Evolutionary conservation across 35 echinoderm and acorn worm genomes (phyloP).

Genomic region (Holothuria glaberrima): DNA sequence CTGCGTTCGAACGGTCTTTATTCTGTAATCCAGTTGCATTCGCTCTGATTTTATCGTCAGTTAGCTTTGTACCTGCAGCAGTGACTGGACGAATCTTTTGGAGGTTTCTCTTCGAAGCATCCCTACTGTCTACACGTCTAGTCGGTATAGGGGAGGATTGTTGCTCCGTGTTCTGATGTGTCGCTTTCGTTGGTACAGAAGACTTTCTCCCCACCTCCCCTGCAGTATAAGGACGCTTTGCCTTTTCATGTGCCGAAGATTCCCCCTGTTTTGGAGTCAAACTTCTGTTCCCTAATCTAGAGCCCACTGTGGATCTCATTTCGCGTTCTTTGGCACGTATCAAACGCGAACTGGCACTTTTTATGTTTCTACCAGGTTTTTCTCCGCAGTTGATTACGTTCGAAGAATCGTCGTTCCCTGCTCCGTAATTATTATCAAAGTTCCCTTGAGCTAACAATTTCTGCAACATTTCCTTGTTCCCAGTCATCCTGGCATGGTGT

Average conservation of each 20-base stretch:
- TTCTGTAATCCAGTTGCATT: neutral
- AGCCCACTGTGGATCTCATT: slow-evolving; percentile 26
- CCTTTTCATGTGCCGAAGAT: neutral
- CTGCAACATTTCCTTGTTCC: slow-evolving; percentile 80
- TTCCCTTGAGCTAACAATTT: slow-evolving; percentile 76
- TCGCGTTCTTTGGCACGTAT: slow-evolving; percentile 40
- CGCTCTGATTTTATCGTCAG: neutral
- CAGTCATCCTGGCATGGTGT: slow-evolving; percentile 85
- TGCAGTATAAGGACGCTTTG: slow-evolving; percentile 1
- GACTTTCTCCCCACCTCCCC: neutral
- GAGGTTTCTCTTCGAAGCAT: neutral
- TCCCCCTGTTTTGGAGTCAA: neutral
- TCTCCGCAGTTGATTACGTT: neutral
- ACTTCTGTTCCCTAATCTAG: slow-evolving; percentile 23
- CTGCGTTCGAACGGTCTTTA: neutral
- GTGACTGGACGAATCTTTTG: neutral
- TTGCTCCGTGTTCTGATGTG: neutral
- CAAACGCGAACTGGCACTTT: slow-evolving; percentile 33
- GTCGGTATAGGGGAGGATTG: neutral
- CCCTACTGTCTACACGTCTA: neutral
- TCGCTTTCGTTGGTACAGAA: slow-evolving; percentile 25
- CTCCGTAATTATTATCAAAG: slow-evolving; percentile 57
- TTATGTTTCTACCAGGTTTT: slow-evolving; percentile 19
- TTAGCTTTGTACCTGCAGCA: neutral
- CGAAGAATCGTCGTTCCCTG: slow-evolving; percentile 18